These are phyloP conservation scores for Spermophilus dauricus DNA, from an alignment of 2,113 vertebrate species.

Conservation along the genomic window DNA sequence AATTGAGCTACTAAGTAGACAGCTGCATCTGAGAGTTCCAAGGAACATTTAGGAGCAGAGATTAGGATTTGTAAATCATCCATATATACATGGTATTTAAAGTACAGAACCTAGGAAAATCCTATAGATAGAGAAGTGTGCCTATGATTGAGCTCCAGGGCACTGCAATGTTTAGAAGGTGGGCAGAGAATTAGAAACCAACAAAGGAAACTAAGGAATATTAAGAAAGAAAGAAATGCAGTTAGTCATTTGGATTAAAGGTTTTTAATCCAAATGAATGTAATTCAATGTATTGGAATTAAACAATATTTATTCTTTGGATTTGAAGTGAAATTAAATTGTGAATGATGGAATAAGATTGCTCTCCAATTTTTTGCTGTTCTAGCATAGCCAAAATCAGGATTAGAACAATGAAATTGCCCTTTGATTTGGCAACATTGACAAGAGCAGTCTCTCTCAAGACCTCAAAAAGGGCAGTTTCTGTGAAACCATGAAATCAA, in stretches of 20 bases:
- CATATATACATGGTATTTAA: neutral
- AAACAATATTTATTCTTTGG: conserved; percentile 80
- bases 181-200: neutral
- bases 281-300: conserved; percentile 81
- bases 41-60: neutral
- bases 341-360: conserved; percentile 82
- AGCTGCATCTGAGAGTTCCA: neutral
- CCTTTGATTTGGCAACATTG: conserved; percentile 15
- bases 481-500: conserved; percentile 22
- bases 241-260: neutral
- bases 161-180: neutral
- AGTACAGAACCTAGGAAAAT: conserved; percentile 40
- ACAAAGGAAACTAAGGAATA: neutral
- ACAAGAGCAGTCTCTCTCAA: neutral
- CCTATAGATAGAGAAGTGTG: neutral
- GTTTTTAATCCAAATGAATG: neutral
- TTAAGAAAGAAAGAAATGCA: neutral
- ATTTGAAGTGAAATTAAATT: conserved; percentile 85
- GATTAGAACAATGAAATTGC: conserved; percentile 14
- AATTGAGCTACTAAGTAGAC: neutral
- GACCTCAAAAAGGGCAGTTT: neutral
- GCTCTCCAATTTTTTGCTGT: conserved; percentile 82
- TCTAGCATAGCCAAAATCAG: conserved; percentile 82
- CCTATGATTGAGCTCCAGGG: neutral
- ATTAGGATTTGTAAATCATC: conserved; percentile 24